Evolutionary conservation across 2,113 vertebrate genomes (phyloP).

Genomic region (Aegotheles bennettii): DNA sequence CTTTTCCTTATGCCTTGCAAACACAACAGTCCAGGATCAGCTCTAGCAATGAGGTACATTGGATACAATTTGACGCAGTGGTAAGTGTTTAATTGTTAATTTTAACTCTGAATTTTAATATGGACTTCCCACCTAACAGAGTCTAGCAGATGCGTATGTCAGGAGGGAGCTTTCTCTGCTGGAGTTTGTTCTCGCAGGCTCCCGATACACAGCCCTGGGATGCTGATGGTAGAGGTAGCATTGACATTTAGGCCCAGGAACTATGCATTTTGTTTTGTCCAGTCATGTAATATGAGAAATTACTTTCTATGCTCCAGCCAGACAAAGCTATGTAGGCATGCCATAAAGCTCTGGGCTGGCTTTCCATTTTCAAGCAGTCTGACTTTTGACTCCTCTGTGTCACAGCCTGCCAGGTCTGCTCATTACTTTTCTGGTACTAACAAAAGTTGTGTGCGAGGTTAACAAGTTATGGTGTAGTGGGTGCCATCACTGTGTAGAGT

Average conservation of each 20-base stretch:
- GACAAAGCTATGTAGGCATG: neutral
- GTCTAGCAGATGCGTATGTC: neutral
- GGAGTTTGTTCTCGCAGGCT: neutral
- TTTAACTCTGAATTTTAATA: neutral
- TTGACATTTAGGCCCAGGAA: neutral
- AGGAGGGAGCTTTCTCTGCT: neutral
- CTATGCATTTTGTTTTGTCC: neutral
- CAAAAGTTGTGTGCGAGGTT: neutral
- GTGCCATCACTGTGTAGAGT: neutral
- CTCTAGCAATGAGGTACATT: constrained; percentile 91
- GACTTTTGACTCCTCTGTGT: neutral
- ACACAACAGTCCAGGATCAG: constrained; percentile 92
- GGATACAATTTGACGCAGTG: constrained; percentile 79
- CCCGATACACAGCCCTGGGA: neutral
- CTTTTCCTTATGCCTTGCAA: constrained; percentile 93
- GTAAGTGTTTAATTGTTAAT: constrained; percentile 71
- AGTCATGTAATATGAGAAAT: neutral
- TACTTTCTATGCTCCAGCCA: neutral
- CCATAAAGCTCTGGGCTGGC: neutral
- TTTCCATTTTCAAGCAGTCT: neutral
- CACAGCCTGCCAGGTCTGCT: neutral
- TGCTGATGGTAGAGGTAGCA: neutral
- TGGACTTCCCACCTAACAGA: neutral
- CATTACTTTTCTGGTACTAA: neutral
- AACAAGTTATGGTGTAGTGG: neutral